Evolutionary conservation across 2,113 vertebrate species (phyloP).

Genomic region (rabbit (Oryctolagus cuniculus)): mOryCun1.1 NC_091433.1:169608001-169608500

Average conservation of each 20-base stretch:
- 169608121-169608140: background rate
- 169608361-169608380: background rate
- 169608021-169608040: background rate
- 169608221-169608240: background rate
- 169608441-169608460: slow-evolving; percentile 1
- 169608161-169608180: background rate
- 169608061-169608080: background rate
- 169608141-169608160: background rate
- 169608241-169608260: background rate
- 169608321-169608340: background rate
- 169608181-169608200: background rate
- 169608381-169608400: slow-evolving; percentile 1
- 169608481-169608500: background rate
- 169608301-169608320: background rate
- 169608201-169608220: background rate
- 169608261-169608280: background rate
- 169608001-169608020: background rate
- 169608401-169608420: background rate
- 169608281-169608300: background rate
- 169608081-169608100: background rate
- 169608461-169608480: background rate
- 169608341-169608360: background rate
- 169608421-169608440: slow-evolving; percentile 34
- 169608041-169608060: too few species aligned
- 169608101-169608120: background rate